Evolutionary conservation across 2,113 vertebrate species (phyloP).

Genomic region (Tragelaphus scriptus): DNA sequence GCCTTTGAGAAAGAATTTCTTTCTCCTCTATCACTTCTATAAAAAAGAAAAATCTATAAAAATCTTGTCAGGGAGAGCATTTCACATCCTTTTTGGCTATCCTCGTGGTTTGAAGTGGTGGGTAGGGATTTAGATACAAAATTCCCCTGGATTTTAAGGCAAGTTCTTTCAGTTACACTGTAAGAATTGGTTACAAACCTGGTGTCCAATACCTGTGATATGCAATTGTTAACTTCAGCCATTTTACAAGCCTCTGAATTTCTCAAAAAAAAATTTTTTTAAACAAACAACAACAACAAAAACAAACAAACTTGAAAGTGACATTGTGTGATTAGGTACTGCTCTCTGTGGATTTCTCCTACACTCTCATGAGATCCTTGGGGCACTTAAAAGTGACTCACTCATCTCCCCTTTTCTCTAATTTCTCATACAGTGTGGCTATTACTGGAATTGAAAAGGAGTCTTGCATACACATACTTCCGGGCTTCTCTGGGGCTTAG

Average conservation of each 20-base stretch:
- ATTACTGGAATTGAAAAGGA: not conserved
- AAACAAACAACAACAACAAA: not conserved
- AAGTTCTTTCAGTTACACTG: not conserved
- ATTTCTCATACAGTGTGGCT: not conserved
- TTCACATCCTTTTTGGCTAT: not conserved
- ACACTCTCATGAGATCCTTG: not conserved
- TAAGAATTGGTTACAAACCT: not conserved
- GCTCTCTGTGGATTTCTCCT: not conserved
- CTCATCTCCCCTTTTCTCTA: not conserved
- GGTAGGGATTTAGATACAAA: not conserved
- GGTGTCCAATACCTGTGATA: not conserved
- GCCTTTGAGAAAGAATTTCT: not conserved
- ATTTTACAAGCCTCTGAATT: not conserved
- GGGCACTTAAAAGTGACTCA: not conserved
- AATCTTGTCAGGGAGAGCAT: conserved; percentile 2
- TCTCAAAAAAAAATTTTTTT: not conserved
- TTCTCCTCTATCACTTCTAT: not conserved
- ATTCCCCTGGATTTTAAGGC: conserved; percentile 12
- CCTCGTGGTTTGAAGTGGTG: not conserved
- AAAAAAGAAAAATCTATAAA: conserved; percentile 1
- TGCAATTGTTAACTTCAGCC: not conserved
- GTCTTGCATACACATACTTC: no score
- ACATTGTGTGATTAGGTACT: not conserved
- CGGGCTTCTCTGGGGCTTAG: not conserved
- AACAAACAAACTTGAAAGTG: not conserved